These are phyloP conservation scores for Sinella curviseta DNA, from an alignment of 1,140 invertebrate species.

Conservation along the genomic window DNA sequence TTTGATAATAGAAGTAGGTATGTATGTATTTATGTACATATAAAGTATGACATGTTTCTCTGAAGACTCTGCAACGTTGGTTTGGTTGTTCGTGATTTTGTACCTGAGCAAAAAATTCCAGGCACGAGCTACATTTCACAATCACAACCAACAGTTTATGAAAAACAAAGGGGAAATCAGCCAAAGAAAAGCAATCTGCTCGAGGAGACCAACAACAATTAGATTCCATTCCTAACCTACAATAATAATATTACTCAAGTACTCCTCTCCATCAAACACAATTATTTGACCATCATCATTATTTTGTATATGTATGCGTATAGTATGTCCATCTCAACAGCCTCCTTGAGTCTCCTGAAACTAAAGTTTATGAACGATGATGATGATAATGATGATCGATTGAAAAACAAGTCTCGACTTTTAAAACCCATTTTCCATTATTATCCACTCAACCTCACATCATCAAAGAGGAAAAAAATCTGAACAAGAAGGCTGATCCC, in stretches of 20 bases:
- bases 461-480: no score
- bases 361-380: no score
- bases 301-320: no score
- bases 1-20: no score
- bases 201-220: background rate
- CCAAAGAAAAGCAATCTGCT: background rate
- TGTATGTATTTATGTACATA: no score
- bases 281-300: background rate
- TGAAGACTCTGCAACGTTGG: background rate
- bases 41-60: no score
- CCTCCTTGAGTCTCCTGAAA: background rate
- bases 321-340: no score
- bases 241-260: background rate
- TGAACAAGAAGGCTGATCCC: no score
- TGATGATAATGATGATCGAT: constrained; percentile 22
- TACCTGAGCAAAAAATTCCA: background rate
- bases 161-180: background rate
- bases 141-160: background rate
- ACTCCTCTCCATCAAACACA: background rate
- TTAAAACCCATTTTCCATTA: background rate
- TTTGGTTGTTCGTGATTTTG: background rate
- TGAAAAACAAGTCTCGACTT: constrained; percentile 19
- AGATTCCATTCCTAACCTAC: background rate
- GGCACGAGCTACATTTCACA: constrained; percentile 11
- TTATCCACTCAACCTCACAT: background rate